Evolutionary conservation across 2,888 invertebrate genomes (phyloP), one percentile per base, ranked within the genome.

Genomic region (Polydesmus complanatus): DNA sequence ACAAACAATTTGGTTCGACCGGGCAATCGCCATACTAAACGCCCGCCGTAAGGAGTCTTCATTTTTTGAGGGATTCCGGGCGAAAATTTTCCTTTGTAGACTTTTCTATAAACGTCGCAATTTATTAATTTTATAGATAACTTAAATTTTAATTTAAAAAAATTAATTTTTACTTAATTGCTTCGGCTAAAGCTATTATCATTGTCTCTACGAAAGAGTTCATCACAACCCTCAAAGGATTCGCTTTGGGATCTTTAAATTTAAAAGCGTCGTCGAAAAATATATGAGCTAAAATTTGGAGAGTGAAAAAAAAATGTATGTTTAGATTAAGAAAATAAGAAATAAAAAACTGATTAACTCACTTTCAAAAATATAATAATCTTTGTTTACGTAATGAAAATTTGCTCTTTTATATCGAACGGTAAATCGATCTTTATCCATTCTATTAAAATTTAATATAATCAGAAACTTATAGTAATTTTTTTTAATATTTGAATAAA

Each of bases 291-390:
- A 37, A 37, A 14, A 8, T 37, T 37, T 37, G 37, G 37, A 37
- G 14, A 37, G 5, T 37, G 14, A 37, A 57, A 55, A 25, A 56
- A 21, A 56, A 37, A 37, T 56, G 27, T 23, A n/a, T 25, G 22
- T 14, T 37, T 37, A 8, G 8, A 14, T 37, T 37, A 37, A 37
- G 5, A 14, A 8, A 37, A 37, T 14, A 37, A 8, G n/a, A n/a
- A n/a, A n/a, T n/a, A n/a, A n/a, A n/a, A n/a, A n/a, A n/a, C n/a
- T 49, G 51, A 8, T 19, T 18, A 21, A 61, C 54, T 59, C 78
- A 88, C 89, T 83, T 78, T 91, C 90, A 66, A 88, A 77, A 74
- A 91, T 88, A 70, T 92, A 94, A 73, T 90, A 93, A 72, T 89
- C 88, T 0, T 84, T 84, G 77, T 95, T 93, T 8, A 90, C 88